Conservation (phyloP, 2,888 invertebrate genomes). For the Brassicogethes aeneus region DNA sequence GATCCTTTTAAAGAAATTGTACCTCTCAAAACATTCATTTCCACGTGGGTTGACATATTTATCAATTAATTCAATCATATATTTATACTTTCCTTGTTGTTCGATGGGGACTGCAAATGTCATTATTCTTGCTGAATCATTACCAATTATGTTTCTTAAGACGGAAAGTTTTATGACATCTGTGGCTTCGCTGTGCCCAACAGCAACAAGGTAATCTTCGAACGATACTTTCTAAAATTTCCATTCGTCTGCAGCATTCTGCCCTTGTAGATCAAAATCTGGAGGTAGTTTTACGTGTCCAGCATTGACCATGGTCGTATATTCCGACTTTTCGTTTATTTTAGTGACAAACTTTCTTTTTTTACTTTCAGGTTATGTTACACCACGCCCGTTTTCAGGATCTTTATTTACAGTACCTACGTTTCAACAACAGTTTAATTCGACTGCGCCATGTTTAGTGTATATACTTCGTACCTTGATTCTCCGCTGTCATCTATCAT, state of each 20-base stretch:
- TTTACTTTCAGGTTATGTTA: too few species aligned
- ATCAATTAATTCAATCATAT: background rate
- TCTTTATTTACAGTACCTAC: too few species aligned
- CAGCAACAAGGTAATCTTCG: slow-evolving; percentile 19
- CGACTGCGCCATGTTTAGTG: too few species aligned
- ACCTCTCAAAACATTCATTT: slow-evolving; percentile 20
- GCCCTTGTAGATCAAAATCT: slow-evolving; percentile 18
- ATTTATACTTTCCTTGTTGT: background rate
- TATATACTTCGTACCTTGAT: too few species aligned
- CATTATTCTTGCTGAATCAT: background rate
- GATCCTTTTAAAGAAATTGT: slow-evolving; percentile 17
- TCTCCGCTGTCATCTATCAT: too few species aligned
- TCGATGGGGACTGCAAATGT: background rate
- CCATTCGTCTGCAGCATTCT: slow-evolving; percentile 19
- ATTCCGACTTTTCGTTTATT: too few species aligned
- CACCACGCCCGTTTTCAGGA: too few species aligned
- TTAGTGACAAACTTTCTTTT: too few species aligned
- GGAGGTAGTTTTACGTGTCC: too few species aligned
- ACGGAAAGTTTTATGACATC: background rate
- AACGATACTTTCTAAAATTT: slow-evolving; percentile 19
- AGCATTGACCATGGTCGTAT: too few species aligned
- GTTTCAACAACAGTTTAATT: too few species aligned
- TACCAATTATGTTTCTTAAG: background rate
- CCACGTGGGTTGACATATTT: slow-evolving; percentile 18
- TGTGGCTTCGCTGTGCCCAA: slow-evolving; percentile 15